A percentile compares a stretch with the other conserved stretches of the same genome.
Conservation (phyloP, 2,888 invertebrate species). For the Lagria hirta region DNA sequence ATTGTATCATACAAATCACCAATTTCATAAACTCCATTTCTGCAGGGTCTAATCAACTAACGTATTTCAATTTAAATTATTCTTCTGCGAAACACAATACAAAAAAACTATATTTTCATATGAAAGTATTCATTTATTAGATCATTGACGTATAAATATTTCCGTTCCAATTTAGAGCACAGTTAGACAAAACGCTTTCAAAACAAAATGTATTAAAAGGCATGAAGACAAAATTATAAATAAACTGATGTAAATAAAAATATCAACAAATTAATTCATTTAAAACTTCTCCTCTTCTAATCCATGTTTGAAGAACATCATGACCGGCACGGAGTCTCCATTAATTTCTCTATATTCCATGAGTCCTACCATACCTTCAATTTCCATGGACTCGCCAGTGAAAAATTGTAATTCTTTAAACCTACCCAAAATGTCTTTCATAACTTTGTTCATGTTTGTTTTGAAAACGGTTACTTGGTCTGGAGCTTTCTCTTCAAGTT, state of each 20-base stretch:
- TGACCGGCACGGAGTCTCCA: slow-evolving; percentile 78
- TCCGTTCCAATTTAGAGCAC: too few species aligned
- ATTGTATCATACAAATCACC: too few species aligned
- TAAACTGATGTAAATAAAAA: slow-evolving; percentile 19
- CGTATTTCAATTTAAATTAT: too few species aligned
- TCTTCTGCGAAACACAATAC: too few species aligned
- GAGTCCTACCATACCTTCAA: slow-evolving; percentile 91
- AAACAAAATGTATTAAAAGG: slow-evolving; percentile 4
- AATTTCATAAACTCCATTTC: too few species aligned
- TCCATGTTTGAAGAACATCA: slow-evolving; percentile 97
- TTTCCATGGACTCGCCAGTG: slow-evolving; percentile 90
- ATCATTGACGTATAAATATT: too few species aligned
- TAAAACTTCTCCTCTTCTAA: slow-evolving; percentile 94
- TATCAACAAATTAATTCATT: slow-evolving; percentile 30
- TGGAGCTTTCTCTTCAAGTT: slow-evolving; percentile 76
- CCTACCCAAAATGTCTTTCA: slow-evolving; percentile 87
- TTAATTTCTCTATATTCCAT: slow-evolving; percentile 91
- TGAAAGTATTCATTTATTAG: too few species aligned
- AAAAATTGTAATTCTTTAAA: slow-evolving; percentile 93
- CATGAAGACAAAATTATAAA: slow-evolving; percentile 16
- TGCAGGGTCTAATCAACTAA: too few species aligned
- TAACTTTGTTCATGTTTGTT: slow-evolving; percentile 88
- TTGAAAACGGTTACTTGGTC: slow-evolving; percentile 88
- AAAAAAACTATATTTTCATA: too few species aligned
- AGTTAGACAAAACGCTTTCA: slow-evolving; percentile 7